Base-by-base conservation (phyloP, 2,888 invertebrate genomes). In the Cephus runcator region DNA sequence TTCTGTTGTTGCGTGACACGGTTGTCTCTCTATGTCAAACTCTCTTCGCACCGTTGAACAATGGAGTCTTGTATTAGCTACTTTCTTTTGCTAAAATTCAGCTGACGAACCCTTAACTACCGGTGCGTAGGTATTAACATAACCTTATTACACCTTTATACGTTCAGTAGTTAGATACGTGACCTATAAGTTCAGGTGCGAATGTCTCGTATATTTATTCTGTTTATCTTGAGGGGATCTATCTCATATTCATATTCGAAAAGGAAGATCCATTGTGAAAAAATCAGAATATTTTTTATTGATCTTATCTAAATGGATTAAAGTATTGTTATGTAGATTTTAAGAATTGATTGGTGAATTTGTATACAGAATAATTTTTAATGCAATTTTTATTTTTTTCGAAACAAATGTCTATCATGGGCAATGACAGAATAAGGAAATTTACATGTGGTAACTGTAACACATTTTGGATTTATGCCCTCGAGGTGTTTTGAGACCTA, bases 1-100 rank as follows among this genome's bases (percentile, higher is more conserved):
- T 79, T 73, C 79, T 33, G 71, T 56, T 56, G 56, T 9, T 23
- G 56, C 2, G 9, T 56, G 56, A 56, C 56, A 56, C 56, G 56
- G 23, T 56, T 56, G 56, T 56, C 23, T 56, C 56, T 23, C 9
- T 56, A 56, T 56, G 56, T 56, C 56, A 56, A 56, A 56, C 56
- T 56, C 56, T 56, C 56, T 56, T 56, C 56, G 56, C 56, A 23
- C 56, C 23, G 56, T 56, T 56, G 23, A 23, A 56, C 56, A 56
- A 56, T 56, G 56, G 56, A 56, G 56, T 56, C 56, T 56, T 23
- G 9, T 56, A 56, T 56, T 23, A 23, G 56, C 56, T 23, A 23
- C 56, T 56, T 56, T 56, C 56, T 9, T 56, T 56, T 15, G 23
- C 23, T 23, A 56, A 56, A 56, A 56, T 23, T 56, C 23, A 56